These are phyloP conservation scores for Aplysia californica DNA, from an alignment of 1,140 invertebrate species.

Conservation along the genomic window DNA sequence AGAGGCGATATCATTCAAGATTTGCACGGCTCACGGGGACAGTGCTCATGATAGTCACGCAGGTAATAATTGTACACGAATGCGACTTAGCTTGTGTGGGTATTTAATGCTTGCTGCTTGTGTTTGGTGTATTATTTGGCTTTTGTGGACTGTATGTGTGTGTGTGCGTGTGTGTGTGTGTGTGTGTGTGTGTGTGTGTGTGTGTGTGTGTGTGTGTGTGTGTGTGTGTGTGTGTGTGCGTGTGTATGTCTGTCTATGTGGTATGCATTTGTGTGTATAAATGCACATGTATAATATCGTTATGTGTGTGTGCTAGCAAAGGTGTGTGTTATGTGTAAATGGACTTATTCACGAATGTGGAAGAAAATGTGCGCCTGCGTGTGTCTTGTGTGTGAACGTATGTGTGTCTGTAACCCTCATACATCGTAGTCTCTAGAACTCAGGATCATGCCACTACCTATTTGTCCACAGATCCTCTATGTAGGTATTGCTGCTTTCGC, in stretches of 20 bases:
- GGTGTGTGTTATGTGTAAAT: too few relatives aligned
- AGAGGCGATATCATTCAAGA: neutral
- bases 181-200: neutral
- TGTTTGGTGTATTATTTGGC: neutral
- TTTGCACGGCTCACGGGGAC: neutral
- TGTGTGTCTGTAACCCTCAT: neutral
- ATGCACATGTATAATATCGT: too few relatives aligned
- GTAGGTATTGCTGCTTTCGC: slow-evolving; percentile 1
- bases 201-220: neutral
- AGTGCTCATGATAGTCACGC: neutral
- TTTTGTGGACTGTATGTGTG: too few relatives aligned
- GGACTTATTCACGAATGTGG: too few relatives aligned
- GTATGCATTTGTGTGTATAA: too few relatives aligned
- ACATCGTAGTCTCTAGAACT: neutral
- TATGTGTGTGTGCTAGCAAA: too few relatives aligned
- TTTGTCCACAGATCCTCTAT: neutral
- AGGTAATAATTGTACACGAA: neutral
- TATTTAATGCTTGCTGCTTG: neutral
- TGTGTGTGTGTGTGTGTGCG: neutral
- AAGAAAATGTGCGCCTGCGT: too few relatives aligned
- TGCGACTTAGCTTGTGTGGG: neutral
- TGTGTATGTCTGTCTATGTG: neutral
- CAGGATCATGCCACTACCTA: neutral
- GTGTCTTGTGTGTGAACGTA: neutral
- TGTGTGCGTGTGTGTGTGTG: neutral